phyloP scores from a whole-genome alignment of 1,140 invertebrate genomes.

The Monomorium pharaonis region DNA sequence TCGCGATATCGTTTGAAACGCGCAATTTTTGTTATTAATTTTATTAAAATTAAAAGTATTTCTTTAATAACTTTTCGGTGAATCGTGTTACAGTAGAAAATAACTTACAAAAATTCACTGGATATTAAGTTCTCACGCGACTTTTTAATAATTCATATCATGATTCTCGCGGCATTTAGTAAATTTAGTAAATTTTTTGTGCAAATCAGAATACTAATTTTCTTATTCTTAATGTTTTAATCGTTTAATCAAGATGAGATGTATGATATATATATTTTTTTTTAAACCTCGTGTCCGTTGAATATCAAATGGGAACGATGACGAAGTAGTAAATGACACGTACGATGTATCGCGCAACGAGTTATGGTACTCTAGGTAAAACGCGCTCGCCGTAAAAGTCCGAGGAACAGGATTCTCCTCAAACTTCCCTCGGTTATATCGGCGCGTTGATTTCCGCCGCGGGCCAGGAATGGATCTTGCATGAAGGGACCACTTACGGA shows the following conservation, averaged over 20 bases:
- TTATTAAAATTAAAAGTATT: background rate
- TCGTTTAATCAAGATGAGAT: background rate
- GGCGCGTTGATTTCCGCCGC: conserved; percentile 38
- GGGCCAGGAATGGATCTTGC: conserved; percentile 32
- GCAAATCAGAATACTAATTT: background rate
- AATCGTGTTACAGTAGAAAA: background rate
- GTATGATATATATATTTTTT: background rate
- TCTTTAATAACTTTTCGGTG: background rate
- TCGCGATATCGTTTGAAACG: background rate
- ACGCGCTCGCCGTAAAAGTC: background rate
- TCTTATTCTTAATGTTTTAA: background rate
- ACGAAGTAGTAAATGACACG: background rate
- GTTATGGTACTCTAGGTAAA: background rate
- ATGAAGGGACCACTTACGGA: conserved; percentile 39
- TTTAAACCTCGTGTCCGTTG: background rate
- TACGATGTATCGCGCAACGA: conserved; percentile 23
- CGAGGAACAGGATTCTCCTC: background rate
- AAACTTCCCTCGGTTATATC: conserved; percentile 4
- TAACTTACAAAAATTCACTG: background rate
- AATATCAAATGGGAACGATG: background rate
- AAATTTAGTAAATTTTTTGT: too few relatives aligned
- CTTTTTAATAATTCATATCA: background rate
- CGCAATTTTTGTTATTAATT: background rate
- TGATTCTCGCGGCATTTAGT: background rate
- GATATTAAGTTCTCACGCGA: background rate